Conservation (phyloP, 1,140 invertebrate species). For the Ylistrum balloti region DNA sequence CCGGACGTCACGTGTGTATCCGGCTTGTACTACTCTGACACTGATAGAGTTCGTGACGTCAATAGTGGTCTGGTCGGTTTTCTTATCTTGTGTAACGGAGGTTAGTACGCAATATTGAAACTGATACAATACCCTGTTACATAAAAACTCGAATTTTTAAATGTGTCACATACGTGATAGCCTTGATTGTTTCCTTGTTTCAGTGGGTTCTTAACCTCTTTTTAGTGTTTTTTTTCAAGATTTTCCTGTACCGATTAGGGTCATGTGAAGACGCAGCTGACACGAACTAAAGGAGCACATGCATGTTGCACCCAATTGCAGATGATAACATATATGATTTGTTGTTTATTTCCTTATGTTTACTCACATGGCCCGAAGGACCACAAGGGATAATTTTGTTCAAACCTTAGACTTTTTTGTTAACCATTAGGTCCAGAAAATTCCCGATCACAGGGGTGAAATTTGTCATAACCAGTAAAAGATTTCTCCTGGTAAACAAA, state of each 20-base stretch:
- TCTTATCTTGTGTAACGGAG: neutral
- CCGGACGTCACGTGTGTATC: slow-evolving; percentile 7
- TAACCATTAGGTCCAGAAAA: too few relatives aligned
- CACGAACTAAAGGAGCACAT: too few relatives aligned
- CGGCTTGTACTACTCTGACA: slow-evolving; percentile 14
- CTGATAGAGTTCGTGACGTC: slow-evolving; percentile 30
- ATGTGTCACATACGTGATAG: neutral
- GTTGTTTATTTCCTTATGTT: too few relatives aligned
- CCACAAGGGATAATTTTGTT: too few relatives aligned
- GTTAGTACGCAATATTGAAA: neutral
- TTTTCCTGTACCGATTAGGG: neutral
- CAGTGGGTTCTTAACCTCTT: neutral
- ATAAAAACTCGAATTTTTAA: neutral
- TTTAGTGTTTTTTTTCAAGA: neutral
- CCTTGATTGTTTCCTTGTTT: neutral
- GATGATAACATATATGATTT: too few relatives aligned
- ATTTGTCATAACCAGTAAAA: too few relatives aligned
- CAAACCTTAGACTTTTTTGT: too few relatives aligned
- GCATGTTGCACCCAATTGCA: too few relatives aligned
- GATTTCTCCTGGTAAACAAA: too few relatives aligned
- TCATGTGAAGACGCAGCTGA: too few relatives aligned
- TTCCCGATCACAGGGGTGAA: too few relatives aligned
- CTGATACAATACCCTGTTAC: neutral
- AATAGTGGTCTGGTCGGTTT: neutral
- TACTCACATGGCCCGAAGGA: too few relatives aligned